Evolutionary conservation across 2,888 invertebrate genomes (phyloP).

Genomic region (Phengaris alcon): DNA sequence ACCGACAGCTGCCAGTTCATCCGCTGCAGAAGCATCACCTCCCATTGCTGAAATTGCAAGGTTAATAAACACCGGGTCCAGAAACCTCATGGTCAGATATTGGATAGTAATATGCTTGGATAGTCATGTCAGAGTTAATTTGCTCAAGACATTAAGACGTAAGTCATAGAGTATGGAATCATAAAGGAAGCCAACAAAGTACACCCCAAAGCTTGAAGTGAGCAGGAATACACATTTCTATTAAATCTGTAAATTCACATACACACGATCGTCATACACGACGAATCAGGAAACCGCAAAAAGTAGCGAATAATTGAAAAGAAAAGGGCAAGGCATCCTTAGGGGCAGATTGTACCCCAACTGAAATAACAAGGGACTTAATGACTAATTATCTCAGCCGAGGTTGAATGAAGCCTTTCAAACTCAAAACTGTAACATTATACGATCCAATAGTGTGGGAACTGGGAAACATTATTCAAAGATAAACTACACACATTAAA

Average conservation of each 20-base stretch:
- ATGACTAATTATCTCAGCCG: conserved; percentile 20
- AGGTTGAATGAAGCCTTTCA: conserved; percentile 29
- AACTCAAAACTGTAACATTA: conserved; percentile 24
- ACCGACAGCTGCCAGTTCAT: conserved; percentile 89
- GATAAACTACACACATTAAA: conserved; percentile 3
- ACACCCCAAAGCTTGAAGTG: too few relatives aligned
- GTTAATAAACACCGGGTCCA: background rate
- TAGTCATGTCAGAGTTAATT: background rate
- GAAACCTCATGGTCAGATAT: background rate
- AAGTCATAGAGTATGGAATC: background rate
- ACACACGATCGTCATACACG: conserved; percentile 75
- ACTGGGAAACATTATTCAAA: background rate
- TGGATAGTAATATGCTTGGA: background rate
- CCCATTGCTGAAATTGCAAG: conserved; percentile 84
- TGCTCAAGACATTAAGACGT: too few relatives aligned
- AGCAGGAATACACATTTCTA: background rate
- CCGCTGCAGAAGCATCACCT: conserved; percentile 85
- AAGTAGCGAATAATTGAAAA: conserved; percentile 66
- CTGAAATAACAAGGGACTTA: conserved; percentile 32
- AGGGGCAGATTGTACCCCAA: conserved; percentile 33
- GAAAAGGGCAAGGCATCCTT: conserved; percentile 48
- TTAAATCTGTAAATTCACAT: conserved; percentile 52
- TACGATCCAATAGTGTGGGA: conserved; percentile 24
- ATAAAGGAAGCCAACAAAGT: background rate
- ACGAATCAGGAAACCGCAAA: conserved; percentile 75